A percentile compares a stretch with the other conserved stretches of the same genome.
These are phyloP conservation scores for Cryptoleucopteryx plumbea DNA, from an alignment of 2,113 vertebrate genomes.

Conservation along the genomic window DNA sequence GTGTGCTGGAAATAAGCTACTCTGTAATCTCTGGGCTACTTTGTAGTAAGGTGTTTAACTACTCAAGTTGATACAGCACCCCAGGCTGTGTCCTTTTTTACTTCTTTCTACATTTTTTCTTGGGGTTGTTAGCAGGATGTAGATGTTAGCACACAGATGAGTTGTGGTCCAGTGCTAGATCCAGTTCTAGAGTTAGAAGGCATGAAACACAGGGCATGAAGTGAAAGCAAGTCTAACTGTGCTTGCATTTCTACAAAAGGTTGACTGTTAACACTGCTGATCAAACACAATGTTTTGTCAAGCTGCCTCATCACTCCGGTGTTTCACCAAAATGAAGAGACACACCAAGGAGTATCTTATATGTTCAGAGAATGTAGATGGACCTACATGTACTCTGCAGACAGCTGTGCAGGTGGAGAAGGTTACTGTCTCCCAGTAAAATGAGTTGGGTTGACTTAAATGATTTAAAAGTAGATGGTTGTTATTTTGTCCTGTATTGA, in stretches of 20 bases:
- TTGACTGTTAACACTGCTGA: background rate
- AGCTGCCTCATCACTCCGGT: background rate
- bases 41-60: background rate
- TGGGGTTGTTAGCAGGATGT: background rate
- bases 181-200: background rate
- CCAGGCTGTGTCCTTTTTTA: background rate
- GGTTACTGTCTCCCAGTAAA: background rate
- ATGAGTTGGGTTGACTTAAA: background rate
- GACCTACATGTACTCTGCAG: background rate
- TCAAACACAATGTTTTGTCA: background rate
- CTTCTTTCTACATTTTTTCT: background rate
- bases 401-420: background rate
- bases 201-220: background rate
- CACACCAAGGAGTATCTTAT: background rate
- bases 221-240: background rate
- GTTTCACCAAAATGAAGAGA: background rate
- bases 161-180: background rate
- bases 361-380: background rate
- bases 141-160: background rate
- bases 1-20: background rate
- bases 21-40: background rate
- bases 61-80: background rate
- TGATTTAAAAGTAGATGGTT: background rate
- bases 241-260: background rate
- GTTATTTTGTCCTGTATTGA: constrained; percentile 16